phyloP scores from a whole-genome alignment of 2,888 invertebrate genomes.

The Dicycla oo region DNA sequence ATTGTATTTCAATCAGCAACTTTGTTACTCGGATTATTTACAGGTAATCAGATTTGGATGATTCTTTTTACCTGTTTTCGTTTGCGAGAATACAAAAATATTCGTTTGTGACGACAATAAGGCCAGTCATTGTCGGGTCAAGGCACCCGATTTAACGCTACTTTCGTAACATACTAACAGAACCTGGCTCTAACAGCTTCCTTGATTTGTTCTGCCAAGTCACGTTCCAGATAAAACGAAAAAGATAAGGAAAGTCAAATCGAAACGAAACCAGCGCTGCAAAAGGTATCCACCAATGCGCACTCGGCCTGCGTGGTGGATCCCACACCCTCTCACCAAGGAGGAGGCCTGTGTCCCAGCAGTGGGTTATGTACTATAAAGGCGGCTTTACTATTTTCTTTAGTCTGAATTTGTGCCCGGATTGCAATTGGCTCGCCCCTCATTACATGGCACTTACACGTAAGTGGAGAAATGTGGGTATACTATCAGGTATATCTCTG shows the following conservation, averaged over 20 bases:
- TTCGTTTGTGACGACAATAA: conserved; percentile 50
- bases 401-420: neutral
- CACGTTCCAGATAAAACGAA: conserved; percentile 50
- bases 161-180: conserved; percentile 55
- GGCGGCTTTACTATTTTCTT: neutral
- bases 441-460: neutral
- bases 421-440: neutral
- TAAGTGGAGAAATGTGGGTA: neutral
- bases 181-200: conserved; percentile 40
- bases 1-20: conserved; percentile 70
- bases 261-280: conserved; percentile 23
- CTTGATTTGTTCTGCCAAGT: conserved; percentile 60
- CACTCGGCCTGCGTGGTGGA: no score
- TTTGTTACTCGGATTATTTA: conserved; percentile 51
- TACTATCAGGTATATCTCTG: neutral
- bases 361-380: neutral
- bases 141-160: conserved; percentile 59
- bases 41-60: conserved; percentile 39
- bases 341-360: no score
- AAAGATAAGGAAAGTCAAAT: conserved; percentile 44
- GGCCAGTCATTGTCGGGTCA: conserved; percentile 57
- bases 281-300: no score
- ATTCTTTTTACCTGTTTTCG: conserved; percentile 52
- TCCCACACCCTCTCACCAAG: no score
- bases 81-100: conserved; percentile 30